Percentiles rank a stretch among this genome's conserved stretches.
phyloP scores from a whole-genome alignment of 2,113 vertebrate species.

The Carassius auratus region DNA sequence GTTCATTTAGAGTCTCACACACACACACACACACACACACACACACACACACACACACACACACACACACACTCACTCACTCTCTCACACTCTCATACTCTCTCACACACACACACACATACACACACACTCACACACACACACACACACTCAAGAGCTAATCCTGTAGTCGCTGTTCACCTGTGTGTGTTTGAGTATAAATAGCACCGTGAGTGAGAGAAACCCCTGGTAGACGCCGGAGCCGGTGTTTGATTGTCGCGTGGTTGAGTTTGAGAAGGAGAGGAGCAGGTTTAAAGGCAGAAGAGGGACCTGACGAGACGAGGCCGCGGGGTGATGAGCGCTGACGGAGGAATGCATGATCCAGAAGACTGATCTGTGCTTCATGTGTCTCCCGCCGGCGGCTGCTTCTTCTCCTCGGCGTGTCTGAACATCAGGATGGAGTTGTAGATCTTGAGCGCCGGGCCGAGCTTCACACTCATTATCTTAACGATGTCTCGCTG shows the following conservation, averaged over 20 bases:
- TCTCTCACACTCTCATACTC: neutral
- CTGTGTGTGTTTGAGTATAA: constrained; percentile 48
- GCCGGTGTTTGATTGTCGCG: constrained; percentile 61
- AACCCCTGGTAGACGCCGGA: neutral
- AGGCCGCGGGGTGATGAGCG: neutral
- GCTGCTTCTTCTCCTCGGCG: constrained; percentile 61
- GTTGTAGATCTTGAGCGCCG: constrained; percentile 81
- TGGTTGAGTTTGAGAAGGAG: constrained; percentile 34
- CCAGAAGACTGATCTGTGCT: constrained; percentile 35
- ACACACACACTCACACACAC: constrained; percentile 7
- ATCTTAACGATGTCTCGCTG: constrained; percentile 78
- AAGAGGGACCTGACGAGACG: constrained; percentile 44
- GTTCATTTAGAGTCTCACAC: neutral
- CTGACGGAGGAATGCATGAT: constrained; percentile 55
- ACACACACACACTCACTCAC: neutral
- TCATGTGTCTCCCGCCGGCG: constrained; percentile 32
- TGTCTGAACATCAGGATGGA: constrained; percentile 82
- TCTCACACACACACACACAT: neutral
- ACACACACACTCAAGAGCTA: neutral
- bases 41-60: too few relatives aligned
- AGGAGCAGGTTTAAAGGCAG: constrained; percentile 51
- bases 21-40: too few relatives aligned
- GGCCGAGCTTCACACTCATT: constrained; percentile 80
- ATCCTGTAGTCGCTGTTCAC: constrained; percentile 43
- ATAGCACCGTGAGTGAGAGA: constrained; percentile 61